Percentiles rank a stretch among this genome's conserved stretches.
Conservation (phyloP, 2,797 vertebrate genomes). For the Simalia tracyae region DNA sequence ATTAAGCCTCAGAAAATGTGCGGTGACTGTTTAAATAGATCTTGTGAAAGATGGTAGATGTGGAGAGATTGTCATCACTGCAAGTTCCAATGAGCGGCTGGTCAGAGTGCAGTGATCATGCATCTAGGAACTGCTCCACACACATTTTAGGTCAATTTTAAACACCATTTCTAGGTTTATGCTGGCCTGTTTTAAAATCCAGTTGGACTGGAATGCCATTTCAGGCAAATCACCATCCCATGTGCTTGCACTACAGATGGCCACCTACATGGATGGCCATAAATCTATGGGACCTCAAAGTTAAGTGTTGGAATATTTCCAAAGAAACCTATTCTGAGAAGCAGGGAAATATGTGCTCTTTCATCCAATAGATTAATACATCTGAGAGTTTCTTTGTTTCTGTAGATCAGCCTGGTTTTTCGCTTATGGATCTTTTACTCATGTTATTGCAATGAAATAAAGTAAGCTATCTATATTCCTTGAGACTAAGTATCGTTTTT, state of each 20-base stretch:
- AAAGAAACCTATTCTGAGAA: background rate
- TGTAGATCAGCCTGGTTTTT: slow-evolving; percentile 43
- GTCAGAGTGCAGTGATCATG: background rate
- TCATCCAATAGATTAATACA: slow-evolving; percentile 26
- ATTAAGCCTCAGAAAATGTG: background rate
- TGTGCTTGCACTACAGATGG: background rate
- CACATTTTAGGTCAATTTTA: no score
- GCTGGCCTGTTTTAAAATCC: background rate
- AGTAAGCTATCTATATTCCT: slow-evolving; percentile 28
- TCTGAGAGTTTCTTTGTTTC: slow-evolving; percentile 39
- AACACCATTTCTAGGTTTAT: background rate
- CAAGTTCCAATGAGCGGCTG: background rate
- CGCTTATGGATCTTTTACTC: slow-evolving; percentile 26
- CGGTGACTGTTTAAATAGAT: background rate
- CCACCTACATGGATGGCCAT: background rate
- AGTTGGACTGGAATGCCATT: background rate
- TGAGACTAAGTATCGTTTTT: slow-evolving; percentile 41
- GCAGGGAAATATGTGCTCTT: background rate
- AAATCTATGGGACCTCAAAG: slow-evolving; percentile 23
- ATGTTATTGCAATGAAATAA: slow-evolving; percentile 30
- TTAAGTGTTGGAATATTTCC: background rate
- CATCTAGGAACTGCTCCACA: no score
- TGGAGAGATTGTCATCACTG: background rate
- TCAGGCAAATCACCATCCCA: background rate
- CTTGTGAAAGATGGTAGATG: background rate